These are phyloP conservation scores for Papilio demoleus DNA, from an alignment of 2,888 invertebrate genomes.

Conservation along the genomic window DNA sequence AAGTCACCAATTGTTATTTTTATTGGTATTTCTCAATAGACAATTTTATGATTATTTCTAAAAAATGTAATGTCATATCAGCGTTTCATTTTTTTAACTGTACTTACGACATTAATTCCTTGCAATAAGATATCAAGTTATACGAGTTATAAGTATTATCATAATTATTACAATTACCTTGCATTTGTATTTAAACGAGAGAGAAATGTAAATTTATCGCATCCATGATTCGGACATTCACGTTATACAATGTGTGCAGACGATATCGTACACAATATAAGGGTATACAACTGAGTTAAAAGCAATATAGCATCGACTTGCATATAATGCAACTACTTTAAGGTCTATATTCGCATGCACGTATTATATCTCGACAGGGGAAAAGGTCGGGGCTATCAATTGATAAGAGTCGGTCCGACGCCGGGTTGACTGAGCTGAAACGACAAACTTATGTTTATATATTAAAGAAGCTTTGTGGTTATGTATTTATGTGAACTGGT, in stretches of 20 bases:
- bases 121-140: too few relatives aligned
- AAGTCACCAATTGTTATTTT: background rate
- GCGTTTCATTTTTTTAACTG: too few relatives aligned
- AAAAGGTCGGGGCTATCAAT: constrained; percentile 78
- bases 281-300: constrained; percentile 46
- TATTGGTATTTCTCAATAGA: background rate
- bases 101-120: too few relatives aligned
- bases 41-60: background rate
- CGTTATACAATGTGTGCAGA: constrained; percentile 37
- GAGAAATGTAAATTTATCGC: constrained; percentile 23
- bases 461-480: constrained; percentile 41
- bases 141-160: too few relatives aligned
- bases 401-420: constrained; percentile 69
- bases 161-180: too few relatives aligned
- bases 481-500: constrained; percentile 26
- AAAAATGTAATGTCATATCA: too few relatives aligned
- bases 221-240: constrained; percentile 34
- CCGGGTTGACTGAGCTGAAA: constrained; percentile 65
- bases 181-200: background rate
- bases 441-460: constrained; percentile 54
- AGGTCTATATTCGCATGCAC: constrained; percentile 45
- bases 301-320: constrained; percentile 44
- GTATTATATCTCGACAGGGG: constrained; percentile 56
- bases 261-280: constrained; percentile 47
- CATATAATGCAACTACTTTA: constrained; percentile 44